These are phyloP conservation scores for Cyanocitta stelleri DNA, from an alignment of 2,113 vertebrate genomes.

Conservation along the genomic window DNA sequence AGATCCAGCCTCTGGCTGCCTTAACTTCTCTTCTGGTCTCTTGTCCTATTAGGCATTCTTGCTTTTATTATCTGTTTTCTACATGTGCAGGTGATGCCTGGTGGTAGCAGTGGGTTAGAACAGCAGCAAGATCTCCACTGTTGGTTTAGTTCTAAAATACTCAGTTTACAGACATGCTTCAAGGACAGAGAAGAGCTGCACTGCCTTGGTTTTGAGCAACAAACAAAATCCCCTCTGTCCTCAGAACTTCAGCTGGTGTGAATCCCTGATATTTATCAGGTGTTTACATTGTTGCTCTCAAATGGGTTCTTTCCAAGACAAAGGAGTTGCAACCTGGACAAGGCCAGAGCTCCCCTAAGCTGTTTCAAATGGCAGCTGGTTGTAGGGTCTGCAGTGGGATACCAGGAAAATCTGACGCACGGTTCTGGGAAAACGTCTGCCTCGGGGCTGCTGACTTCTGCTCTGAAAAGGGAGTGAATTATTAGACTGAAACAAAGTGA, in stretches of 20 bases:
- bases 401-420: rapidly evolving
- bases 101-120: neutral
- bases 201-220: neutral
- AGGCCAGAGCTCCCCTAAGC: neutral
- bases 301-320: neutral
- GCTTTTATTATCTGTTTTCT: neutral
- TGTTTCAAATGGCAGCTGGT: neutral
- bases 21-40: neutral
- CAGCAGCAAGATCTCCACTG: neutral
- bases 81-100: neutral
- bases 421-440: neutral
- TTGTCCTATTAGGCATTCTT: neutral
- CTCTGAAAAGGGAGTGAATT: neutral
- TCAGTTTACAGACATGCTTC: neutral
- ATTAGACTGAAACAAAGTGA: neutral
- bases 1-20: neutral
- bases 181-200: neutral
- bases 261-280: neutral
- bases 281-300: neutral
- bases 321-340: neutral
- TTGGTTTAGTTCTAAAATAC: neutral
- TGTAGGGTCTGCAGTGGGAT: neutral
- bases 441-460: neutral
- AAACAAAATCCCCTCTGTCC: neutral
- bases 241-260: neutral